Evolutionary conservation across 2,888 invertebrate genomes (phyloP), one percentile per base, ranked within the genome.

Genomic region (Hypercompe scribonia): DNA sequence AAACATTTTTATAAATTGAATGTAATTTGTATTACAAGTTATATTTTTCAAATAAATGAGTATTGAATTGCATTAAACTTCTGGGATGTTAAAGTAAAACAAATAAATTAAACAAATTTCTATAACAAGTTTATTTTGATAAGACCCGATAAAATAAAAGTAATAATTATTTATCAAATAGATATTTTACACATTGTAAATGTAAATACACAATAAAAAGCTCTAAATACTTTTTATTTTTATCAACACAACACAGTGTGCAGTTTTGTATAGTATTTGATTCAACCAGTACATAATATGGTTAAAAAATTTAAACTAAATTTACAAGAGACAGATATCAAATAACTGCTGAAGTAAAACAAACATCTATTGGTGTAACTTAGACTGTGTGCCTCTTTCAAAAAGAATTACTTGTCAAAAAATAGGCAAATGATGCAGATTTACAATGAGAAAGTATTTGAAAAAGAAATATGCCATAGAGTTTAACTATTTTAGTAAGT

Each of bases 81-180:
- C 39, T 39, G 65, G 28, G 28, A 28, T 28, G 65, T 39, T 65
- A 21, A 65, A 65, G 28, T 66, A 42, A 28, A 31, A 42, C 28
- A 66, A 66, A 42, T 31, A 66, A 66, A 66, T 42, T 18, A 39
- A 42, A 66, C 58, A 66, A 66, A 66, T 68, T 58, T 58, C 28
- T 34, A 54, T 33, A 24, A 42, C 24, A 31, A 46, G n/a, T 70
- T 70, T n/a, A 64, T 46, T 64, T 70, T 54, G 93, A 94, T 90
- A 93, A 92, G 89, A 91, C 91, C 90, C 88, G 88, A 93, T 92
- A 89, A 89, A 90, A 88, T 89, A 88, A 87, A 88, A 90, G 89
- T 88, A 90, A 79, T 90, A 91, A 90, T 89, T 90, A 92, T 86
- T 89, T 91, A 90, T 86, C 85, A 88, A 86, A 89, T 90, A 91